Evolutionary conservation across 2,113 vertebrate genomes (phyloP).

Genomic region (Porphyrio hochstetteri): DNA sequence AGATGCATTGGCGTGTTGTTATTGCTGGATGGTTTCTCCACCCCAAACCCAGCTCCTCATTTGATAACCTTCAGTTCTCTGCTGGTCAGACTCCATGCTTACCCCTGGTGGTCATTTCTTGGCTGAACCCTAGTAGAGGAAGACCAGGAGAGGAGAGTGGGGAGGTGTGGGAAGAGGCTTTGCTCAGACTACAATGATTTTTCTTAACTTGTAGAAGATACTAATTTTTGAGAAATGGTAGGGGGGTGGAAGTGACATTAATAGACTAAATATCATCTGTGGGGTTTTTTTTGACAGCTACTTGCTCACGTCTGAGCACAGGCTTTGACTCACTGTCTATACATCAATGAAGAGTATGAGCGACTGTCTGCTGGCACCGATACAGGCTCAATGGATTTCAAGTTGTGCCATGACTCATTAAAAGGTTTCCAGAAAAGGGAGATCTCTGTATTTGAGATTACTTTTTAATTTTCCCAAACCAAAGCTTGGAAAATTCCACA

Average conservation of each 20-base stretch:
- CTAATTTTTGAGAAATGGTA: not conserved
- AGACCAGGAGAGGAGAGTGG: not conserved
- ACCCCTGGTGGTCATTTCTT: not conserved
- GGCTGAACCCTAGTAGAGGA: not conserved
- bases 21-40: not conserved
- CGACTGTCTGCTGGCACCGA: conserved; percentile 56
- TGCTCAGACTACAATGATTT: not conserved
- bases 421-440: conserved; percentile 44
- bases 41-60: not conserved
- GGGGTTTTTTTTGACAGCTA: conserved; percentile 37
- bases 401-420: conserved; percentile 47
- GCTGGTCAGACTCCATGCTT: not conserved
- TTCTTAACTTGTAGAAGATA: not conserved
- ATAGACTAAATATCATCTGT: conserved; percentile 3
- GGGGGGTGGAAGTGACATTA: not conserved
- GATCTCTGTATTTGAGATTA: not conserved
- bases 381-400: conserved; percentile 46
- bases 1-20: not conserved
- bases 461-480: not conserved
- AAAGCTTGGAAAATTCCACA: conserved; percentile 54
- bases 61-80: not conserved
- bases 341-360: conserved; percentile 55
- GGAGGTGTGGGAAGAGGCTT: not conserved
- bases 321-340: conserved; percentile 68
- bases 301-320: conserved; percentile 29